Evolutionary conservation across 2,888 invertebrate species (phyloP), one percentile per base, ranked within the genome.

Genomic region (Dynastes hyllus): DNA sequence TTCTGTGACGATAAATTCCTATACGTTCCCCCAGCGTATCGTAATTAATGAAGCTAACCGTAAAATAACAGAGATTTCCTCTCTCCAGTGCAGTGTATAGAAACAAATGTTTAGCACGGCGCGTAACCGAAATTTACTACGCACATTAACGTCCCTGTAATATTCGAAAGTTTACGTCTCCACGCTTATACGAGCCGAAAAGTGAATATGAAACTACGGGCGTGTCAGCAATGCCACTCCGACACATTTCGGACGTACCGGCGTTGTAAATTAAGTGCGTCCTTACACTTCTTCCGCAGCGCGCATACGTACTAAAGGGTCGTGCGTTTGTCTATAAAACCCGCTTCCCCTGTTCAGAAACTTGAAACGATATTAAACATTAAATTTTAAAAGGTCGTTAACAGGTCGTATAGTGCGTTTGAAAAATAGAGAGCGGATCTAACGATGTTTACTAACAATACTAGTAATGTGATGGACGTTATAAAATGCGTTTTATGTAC

Each of bases 1-100:
- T 69, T 50, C 69, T 69, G 45, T 29, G 29, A 50, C 69, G 22
- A 69, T 51, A 69, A 69, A 69, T 69, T 40, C 69, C 69, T 50
- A 37, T 37, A 51, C 69, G 69, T 29, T 50, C 51, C 69, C 66
- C 51, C 51, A 29, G 45, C 22, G 45, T 40, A 63, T 63, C 50
- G 69, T 69, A 69, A 69, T 69, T 69, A 69, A 69, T 69, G 69
- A 69, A 53, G 27, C 51, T 69, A 69, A 69, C 69, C 69, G 51
- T 69, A 69, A 69, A 69, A 69, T 69, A 69, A 51, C 69, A 51
- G 69, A 69, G 69, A 69, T 69, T 69, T 69, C 69, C 69, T 69
- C 69, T 51, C 51, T 32, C 2, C 32, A 50, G 22, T 37, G 32
- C 32, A 50, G 22, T 37, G 32, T 37, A 37, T 51, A 63, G 63